phyloP scores from a whole-genome alignment of 2,888 invertebrate genomes.

The Conops quadrifasciatus region DNA sequence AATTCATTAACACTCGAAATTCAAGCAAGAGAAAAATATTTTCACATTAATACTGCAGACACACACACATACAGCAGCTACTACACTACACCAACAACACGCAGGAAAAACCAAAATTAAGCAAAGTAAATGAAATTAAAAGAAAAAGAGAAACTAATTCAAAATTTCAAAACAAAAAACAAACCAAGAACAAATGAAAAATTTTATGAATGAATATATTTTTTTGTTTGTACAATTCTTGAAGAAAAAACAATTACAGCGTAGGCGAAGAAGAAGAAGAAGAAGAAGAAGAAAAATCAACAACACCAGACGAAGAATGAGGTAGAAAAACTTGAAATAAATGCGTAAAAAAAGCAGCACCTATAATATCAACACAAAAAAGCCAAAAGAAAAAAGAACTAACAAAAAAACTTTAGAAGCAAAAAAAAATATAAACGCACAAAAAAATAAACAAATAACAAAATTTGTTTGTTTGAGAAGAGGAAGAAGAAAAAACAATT shows the following conservation, averaged over 20 bases:
- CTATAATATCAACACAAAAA: background rate
- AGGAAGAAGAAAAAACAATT: too few species aligned
- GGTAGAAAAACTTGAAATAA: background rate
- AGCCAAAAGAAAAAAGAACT: background rate
- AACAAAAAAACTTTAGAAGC: background rate
- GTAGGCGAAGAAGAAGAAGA: background rate
- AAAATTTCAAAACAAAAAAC: slow-evolving; percentile 1
- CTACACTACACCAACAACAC: too few species aligned
- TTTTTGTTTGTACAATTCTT: background rate
- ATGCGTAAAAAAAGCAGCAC: background rate
- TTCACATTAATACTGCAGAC: too few species aligned
- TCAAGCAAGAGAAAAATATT: too few species aligned
- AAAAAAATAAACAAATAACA: slow-evolving; percentile 4
- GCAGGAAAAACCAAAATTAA: background rate
- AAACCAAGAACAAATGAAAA: background rate
- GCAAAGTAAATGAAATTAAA: background rate
- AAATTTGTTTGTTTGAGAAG: background rate
- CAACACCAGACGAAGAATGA: background rate
- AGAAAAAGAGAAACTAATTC: background rate
- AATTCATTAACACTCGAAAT: too few species aligned
- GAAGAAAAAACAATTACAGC: background rate
- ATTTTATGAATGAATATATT: slow-evolving; percentile 6
- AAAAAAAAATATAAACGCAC: background rate
- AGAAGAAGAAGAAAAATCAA: background rate
- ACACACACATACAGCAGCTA: too few species aligned